These are phyloP conservation scores for Penaeus chinensis DNA, from an alignment of 1,140 invertebrate species.

Conservation along the genomic window DNA sequence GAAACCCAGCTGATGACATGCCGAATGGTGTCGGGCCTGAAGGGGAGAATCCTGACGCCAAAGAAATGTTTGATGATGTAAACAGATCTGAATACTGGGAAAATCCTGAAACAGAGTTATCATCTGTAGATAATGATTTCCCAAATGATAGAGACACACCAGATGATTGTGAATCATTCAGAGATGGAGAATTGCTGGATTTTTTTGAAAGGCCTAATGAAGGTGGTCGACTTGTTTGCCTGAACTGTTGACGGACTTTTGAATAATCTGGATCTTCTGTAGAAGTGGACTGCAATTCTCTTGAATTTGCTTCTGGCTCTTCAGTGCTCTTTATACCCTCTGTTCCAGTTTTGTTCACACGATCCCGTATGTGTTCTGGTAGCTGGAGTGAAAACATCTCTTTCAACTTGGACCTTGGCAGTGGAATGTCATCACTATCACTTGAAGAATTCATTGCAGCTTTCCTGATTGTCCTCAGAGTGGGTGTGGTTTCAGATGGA, in stretches of 20 bases:
- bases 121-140: slow-evolving; percentile 35
- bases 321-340: no score
- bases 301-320: neutral
- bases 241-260: neutral
- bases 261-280: neutral
- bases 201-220: neutral
- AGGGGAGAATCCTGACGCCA: slow-evolving; percentile 28
- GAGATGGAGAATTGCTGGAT: slow-evolving; percentile 2
- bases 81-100: slow-evolving; percentile 27
- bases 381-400: slow-evolving; percentile 45
- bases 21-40: slow-evolving; percentile 30
- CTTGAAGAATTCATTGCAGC: neutral
- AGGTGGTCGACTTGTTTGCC: neutral
- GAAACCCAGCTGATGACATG: slow-evolving; percentile 40
- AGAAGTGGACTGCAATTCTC: neutral
- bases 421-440: slow-evolving; percentile 38
- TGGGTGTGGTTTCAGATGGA: no score
- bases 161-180: neutral
- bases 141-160: slow-evolving; percentile 18
- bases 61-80: slow-evolving; percentile 37
- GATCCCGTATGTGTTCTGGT: slow-evolving; percentile 44
- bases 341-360: neutral
- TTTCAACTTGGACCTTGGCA: slow-evolving; percentile 43
- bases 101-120: slow-evolving; percentile 23
- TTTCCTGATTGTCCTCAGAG: no score